These are phyloP conservation scores for Temnothorax unifasciatus DNA, from an alignment of 2,888 invertebrate species.

Conservation along the genomic window DNA sequence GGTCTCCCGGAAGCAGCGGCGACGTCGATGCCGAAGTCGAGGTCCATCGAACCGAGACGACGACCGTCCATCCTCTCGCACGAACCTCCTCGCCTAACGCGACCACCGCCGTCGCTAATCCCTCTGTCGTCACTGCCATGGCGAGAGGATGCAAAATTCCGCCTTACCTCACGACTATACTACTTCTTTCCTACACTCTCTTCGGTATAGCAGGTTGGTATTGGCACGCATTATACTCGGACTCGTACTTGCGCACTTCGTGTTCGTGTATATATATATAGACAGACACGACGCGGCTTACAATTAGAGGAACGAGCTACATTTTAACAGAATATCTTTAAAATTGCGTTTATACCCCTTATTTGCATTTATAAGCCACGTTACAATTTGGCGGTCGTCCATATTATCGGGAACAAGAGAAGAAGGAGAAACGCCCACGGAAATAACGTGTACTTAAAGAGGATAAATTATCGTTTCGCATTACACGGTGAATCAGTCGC, in stretches of 20 bases:
- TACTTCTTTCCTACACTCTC: slow-evolving; percentile 85
- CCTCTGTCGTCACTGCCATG: slow-evolving; percentile 78
- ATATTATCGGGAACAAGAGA: background rate
- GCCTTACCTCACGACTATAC: slow-evolving; percentile 84
- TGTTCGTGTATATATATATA: background rate
- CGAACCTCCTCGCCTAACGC: slow-evolving; percentile 61
- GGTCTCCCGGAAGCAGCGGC: background rate
- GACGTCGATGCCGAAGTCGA: slow-evolving; percentile 21
- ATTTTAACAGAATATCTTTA: background rate
- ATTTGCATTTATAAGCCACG: slow-evolving; percentile 6
- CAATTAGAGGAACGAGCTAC: background rate
- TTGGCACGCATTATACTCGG: background rate
- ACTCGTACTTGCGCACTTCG: background rate
- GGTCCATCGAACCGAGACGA: slow-evolving; percentile 53
- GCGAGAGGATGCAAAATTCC: slow-evolving; percentile 83
- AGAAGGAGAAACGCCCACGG: background rate
- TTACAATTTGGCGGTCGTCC: slow-evolving; percentile 1
- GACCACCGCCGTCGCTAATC: slow-evolving; percentile 70
- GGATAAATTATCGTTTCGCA: slow-evolving; percentile 32
- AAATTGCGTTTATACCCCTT: background rate
- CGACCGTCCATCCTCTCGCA: slow-evolving; percentile 57
- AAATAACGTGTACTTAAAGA: slow-evolving; percentile 28
- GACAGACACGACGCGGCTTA: background rate
- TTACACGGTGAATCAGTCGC: slow-evolving; percentile 22
- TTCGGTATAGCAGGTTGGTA: slow-evolving; percentile 85